Evolutionary conservation across 1,140 invertebrate genomes (phyloP).

Genomic region (Drosophila subpulchrella): DNA sequence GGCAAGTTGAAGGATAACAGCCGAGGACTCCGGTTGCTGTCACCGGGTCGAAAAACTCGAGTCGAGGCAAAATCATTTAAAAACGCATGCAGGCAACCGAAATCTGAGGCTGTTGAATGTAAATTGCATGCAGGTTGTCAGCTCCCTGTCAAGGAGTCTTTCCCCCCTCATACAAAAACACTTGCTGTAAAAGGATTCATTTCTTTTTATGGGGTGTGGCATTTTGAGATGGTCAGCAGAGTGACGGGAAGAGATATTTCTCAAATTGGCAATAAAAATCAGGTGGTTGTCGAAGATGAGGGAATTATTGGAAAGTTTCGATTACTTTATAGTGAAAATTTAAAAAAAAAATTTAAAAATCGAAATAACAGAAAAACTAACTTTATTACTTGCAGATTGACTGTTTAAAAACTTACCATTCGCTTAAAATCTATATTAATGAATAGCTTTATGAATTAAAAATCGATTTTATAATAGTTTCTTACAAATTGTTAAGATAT

Average conservation of each 20-base stretch:
- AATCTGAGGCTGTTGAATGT: conserved; percentile 41
- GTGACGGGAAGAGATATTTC: not conserved
- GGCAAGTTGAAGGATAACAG: conserved; percentile 44
- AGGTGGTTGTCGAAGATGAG: not conserved
- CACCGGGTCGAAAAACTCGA: conserved; percentile 9
- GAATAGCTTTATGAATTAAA: too few relatives aligned
- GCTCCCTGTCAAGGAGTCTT: conserved; percentile 34
- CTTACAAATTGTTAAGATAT: too few relatives aligned
- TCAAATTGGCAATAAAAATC: conserved; percentile 1
- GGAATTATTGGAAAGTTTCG: too few relatives aligned
- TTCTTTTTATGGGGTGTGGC: not conserved
- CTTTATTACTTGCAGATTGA: too few relatives aligned
- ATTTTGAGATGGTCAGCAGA: not conserved
- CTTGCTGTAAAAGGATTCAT: not conserved
- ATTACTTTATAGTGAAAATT: too few relatives aligned
- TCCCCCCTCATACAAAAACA: not conserved
- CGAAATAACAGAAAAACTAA: too few relatives aligned
- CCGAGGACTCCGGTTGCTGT: conserved; percentile 16
- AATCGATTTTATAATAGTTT: too few relatives aligned
- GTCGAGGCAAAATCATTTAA: conserved; percentile 27
- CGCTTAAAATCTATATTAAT: too few relatives aligned
- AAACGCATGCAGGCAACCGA: conserved; percentile 20
- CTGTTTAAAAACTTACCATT: too few relatives aligned
- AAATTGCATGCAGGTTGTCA: conserved; percentile 59
- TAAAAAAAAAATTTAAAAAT: too few relatives aligned